Evolutionary conservation across 1,140 invertebrate genomes (phyloP), one percentile per base, ranked within the genome.

Genomic region (Drosophila gunungcola): DNA sequence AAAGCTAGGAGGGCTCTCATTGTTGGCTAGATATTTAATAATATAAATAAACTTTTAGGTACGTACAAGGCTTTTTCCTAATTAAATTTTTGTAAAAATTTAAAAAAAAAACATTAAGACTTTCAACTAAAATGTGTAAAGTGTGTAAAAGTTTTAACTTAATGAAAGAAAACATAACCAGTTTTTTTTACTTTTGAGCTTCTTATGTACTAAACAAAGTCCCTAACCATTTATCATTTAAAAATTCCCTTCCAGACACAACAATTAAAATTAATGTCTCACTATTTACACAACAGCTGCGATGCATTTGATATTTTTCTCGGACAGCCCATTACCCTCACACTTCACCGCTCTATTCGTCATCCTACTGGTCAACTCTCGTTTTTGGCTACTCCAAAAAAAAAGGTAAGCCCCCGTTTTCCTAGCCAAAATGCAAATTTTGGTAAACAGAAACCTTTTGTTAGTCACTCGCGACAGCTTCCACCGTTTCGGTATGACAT

Each of bases 401-500:
- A 46, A 57, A 62, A 69, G 54, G 73, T 58, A 75, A 27, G 49
- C 58, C 38, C 29, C 34, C 32, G 25, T 34, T 57, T 41, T 53
- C 41, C 45, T 29, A 46, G 42, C 16, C n/a, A 46, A 52, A 53
- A 61, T 68, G 62, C 67, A 76, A 78, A 80, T 90, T 77, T 83
- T 78, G 82, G 85, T 83, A 91, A 91, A 91, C 82, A 90, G 55
- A 78, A 86, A 75, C 89, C 89, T 77, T 91, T 83, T 85, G 75
- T 85, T 73, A 84, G 67, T 77, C 72, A 79, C 60, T 73, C 84
- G 84, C 76, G 76, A 74, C 84, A 80, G 79, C 64, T 79, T 32
- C 46, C 65, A 57, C 13, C 55, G 16, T 27, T 64, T 56, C 56
- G 74, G 46, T 76, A 79, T 88, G 83, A 89, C 83, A 83, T 80